Conservation (phyloP, 2,888 invertebrate genomes). For the Mythimna albipuncta region DNA sequence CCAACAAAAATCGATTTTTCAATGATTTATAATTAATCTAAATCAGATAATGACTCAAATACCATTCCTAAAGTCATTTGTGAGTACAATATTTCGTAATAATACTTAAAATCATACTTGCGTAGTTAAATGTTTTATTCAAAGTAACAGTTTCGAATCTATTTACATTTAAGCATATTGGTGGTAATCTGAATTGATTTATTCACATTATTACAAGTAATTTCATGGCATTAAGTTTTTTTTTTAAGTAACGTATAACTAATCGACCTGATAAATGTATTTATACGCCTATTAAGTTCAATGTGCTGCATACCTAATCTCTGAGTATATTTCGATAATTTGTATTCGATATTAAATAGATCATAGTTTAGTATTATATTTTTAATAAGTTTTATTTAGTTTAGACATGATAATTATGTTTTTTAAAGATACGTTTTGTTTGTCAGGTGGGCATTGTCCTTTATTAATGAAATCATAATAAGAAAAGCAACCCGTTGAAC, state of each 20-base stretch:
- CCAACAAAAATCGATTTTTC: background rate
- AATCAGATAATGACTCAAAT: background rate
- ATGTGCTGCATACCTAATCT: background rate
- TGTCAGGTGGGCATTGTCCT: constrained; percentile 53
- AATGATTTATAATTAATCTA: background rate
- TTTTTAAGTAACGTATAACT: background rate
- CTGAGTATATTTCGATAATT: background rate
- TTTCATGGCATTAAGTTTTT: background rate
- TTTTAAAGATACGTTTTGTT: background rate
- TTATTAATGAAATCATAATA: constrained; percentile 81
- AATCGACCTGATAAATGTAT: background rate
- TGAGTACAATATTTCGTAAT: background rate
- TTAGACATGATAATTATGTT: background rate
- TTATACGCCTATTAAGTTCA: background rate
- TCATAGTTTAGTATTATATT: background rate
- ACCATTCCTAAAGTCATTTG: background rate
- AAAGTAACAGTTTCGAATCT: background rate
- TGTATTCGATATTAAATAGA: background rate
- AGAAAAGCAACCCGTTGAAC: constrained; percentile 85
- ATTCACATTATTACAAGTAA: background rate
- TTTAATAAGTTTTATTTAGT: too few species aligned
- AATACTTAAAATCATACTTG: background rate
- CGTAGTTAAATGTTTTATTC: background rate
- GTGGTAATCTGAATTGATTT: background rate
- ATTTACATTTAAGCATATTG: background rate